A percentile compares a stretch with the other conserved stretches of the same genome.
Evolutionary conservation across 2,113 vertebrate species (phyloP).

Genomic region (Nestor notabilis): DNA sequence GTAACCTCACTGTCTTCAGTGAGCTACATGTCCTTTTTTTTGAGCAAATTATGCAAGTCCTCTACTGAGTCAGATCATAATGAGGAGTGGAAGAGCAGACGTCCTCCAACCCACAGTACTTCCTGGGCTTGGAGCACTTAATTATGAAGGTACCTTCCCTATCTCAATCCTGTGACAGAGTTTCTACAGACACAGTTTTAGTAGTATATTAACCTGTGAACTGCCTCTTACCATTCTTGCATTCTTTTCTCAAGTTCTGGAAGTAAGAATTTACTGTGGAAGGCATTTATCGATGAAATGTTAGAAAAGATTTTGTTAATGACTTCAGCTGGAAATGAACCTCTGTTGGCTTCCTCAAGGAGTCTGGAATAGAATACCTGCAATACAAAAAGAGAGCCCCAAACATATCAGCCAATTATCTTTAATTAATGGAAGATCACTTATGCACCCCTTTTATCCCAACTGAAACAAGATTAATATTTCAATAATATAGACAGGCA

Average conservation of each 20-base stretch:
- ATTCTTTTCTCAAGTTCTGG: slow-evolving; percentile 95
- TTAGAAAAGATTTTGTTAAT: slow-evolving; percentile 99
- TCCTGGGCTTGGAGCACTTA: background rate
- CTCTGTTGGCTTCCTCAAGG: slow-evolving; percentile 91
- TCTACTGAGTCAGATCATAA: slow-evolving; percentile 25
- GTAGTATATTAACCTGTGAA: background rate
- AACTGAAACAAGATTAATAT: background rate
- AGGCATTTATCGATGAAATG: slow-evolving; percentile 91
- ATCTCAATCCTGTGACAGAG: background rate
- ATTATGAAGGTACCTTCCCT: background rate
- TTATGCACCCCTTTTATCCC: background rate
- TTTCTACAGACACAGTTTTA: background rate
- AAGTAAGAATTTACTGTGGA: slow-evolving; percentile 95
- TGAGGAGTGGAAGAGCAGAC: background rate
- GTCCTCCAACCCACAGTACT: background rate
- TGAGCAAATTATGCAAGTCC: background rate
- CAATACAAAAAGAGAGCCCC: slow-evolving; percentile 22
- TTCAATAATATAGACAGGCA: background rate
- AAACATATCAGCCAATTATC: background rate
- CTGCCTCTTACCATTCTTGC: slow-evolving; percentile 91
- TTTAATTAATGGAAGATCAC: background rate
- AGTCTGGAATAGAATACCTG: slow-evolving; percentile 91
- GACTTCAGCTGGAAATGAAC: slow-evolving; percentile 91
- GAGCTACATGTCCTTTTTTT: background rate
- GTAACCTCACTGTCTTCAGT: background rate